Conservation (phyloP, 2,888 invertebrate genomes). For the Oligia latruncula region DNA sequence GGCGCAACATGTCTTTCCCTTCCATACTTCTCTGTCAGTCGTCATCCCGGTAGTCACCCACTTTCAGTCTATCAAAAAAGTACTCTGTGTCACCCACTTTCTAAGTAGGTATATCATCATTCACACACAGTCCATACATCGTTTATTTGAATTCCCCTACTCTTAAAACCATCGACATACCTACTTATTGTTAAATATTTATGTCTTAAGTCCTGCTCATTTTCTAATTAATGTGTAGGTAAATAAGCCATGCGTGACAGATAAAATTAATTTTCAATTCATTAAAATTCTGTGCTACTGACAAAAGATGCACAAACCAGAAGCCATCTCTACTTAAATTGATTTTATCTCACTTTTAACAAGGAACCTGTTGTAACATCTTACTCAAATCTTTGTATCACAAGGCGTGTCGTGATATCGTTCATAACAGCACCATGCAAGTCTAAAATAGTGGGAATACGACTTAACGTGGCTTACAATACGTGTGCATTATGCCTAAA, state of each 20-base stretch:
- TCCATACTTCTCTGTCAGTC: not conserved
- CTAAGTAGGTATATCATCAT: not conserved
- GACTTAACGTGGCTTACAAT: slow-evolving; percentile 48
- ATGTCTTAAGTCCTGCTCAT: not conserved
- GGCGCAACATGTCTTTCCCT: not conserved
- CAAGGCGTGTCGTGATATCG: slow-evolving; percentile 69
- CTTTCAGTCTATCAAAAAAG: not conserved
- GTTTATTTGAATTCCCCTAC: not conserved
- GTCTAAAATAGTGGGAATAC: slow-evolving; percentile 43
- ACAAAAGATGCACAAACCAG: slow-evolving; percentile 47
- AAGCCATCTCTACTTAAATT: slow-evolving; percentile 37
- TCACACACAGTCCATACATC: not conserved
- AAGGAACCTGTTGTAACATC: slow-evolving; percentile 63
- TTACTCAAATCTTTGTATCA: slow-evolving; percentile 61
- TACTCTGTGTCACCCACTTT: too few relatives aligned
- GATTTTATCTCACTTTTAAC: slow-evolving; percentile 60
- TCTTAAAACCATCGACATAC: not conserved
- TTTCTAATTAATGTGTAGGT: not conserved
- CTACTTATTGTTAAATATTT: not conserved
- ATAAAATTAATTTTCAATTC: slow-evolving; percentile 28
- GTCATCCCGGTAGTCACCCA: not conserved
- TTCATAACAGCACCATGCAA: slow-evolving; percentile 59
- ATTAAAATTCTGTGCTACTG: slow-evolving; percentile 38
- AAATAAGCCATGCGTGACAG: slow-evolving; percentile 9
- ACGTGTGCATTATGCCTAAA: slow-evolving; percentile 56